Conservation (phyloP, 1,140 invertebrate species). For the Zaprionus capensis region DNA sequence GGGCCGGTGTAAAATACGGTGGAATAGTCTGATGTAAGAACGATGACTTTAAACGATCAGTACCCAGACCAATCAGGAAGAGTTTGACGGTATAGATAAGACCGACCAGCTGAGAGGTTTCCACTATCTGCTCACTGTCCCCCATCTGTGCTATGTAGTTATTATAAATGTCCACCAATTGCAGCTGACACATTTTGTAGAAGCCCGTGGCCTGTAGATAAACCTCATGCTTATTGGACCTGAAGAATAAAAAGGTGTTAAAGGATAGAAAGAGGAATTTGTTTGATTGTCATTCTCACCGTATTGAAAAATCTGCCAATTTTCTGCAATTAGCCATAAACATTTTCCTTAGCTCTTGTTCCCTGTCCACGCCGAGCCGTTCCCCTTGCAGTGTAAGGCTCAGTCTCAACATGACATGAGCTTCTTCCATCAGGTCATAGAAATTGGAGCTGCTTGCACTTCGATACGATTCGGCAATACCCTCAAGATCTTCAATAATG, state of each 20-base stretch:
- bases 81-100: slow-evolving; percentile 78
- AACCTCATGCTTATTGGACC: slow-evolving; percentile 74
- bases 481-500: slow-evolving; percentile 88
- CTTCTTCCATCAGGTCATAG: slow-evolving; percentile 82
- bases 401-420: slow-evolving; percentile 76
- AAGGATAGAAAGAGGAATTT: not conserved
- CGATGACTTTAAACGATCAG: slow-evolving; percentile 70
- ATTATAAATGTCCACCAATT: slow-evolving; percentile 77
- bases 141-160: slow-evolving; percentile 62
- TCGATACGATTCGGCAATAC: slow-evolving; percentile 88
- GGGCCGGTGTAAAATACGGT: slow-evolving; percentile 68
- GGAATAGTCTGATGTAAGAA: slow-evolving; percentile 71
- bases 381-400: slow-evolving; percentile 73
- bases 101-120: slow-evolving; percentile 57
- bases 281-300: slow-evolving; percentile 41
- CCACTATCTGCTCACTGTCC: slow-evolving; percentile 33
- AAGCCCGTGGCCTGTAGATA: slow-evolving; percentile 80
- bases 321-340: slow-evolving; percentile 73
- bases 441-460: slow-evolving; percentile 85
- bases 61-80: slow-evolving; percentile 70
- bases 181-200: slow-evolving; percentile 82
- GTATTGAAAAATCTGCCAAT: slow-evolving; percentile 80
- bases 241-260: slow-evolving; percentile 9
- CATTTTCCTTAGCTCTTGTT: slow-evolving; percentile 64
- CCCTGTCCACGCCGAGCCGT: slow-evolving; percentile 56